Evolutionary conservation across 2,797 vertebrate species (phyloP), one percentile per base, ranked within the genome.

Genomic region (Chelonia mydas): DNA sequence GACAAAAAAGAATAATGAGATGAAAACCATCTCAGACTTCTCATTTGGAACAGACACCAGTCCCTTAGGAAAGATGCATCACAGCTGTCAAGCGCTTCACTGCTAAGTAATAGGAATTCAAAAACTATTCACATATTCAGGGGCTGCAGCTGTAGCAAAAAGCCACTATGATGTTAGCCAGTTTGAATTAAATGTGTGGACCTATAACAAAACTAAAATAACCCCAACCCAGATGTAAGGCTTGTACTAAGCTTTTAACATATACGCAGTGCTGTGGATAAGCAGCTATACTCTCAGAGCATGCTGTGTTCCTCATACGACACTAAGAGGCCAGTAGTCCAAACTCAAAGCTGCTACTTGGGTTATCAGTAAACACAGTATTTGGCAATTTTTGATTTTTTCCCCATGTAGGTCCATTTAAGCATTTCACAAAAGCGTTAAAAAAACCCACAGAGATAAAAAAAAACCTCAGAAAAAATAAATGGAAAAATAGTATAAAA

Each of bases 381-480:
- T 94, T 96, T 96, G 89, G 94, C 83, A 95, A 96, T 79, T 54
- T 25, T 5, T 25, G 93, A 17, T 50, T n/a, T 93, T 95, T 95
- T 94, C 87, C 94, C 41, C 45, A 86, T 59, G 85, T 55, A 91
- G 81, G n/a, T n/a, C 94, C 61, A 1, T 3, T 92, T 86, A 93
- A 89, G 12, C 89, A 95, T 81, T 87, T 72, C 77, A 51, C 76
- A 72, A 92, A 89, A 91, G 72, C 54, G 88, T 93, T 92, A 85
- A 92, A 88, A 94, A 93, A 86, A 87, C 41, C 23, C 65, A 92
- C 78, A 95, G 84, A 94, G 72, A 72, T 89, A 28, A 55, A 55
- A 93, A 93, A 91, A 68, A 74, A 50, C 33, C 89, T 88, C 81
- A 92, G 55, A 88, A 88, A 93, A 27, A 94, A 83, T 33, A 33